Evolutionary conservation across 1,140 invertebrate genomes (phyloP).

Genomic region (Fopius arisanus): DNA sequence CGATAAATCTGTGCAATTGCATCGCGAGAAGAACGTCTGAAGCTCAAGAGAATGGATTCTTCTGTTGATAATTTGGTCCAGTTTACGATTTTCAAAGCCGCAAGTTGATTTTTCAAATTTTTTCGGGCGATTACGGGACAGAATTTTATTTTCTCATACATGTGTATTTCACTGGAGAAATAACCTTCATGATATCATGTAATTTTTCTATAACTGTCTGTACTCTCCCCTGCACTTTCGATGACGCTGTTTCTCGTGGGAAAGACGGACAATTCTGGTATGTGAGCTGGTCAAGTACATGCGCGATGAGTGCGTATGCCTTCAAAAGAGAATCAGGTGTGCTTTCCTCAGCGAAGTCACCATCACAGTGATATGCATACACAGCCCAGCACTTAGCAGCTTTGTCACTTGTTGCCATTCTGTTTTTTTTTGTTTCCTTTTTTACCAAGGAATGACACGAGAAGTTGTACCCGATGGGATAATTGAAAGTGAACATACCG

Average conservation of each 20-base stretch:
- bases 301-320: not conserved
- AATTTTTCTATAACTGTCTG: no score
- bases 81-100: no score
- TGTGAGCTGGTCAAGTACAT: not conserved
- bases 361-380: conserved; percentile 16
- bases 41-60: no score
- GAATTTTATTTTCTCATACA: no score
- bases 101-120: no score
- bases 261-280: not conserved
- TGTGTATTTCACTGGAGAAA: no score
- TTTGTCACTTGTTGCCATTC: conserved; percentile 34
- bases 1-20: no score
- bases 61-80: no score
- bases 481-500: not conserved
- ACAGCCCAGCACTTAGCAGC: conserved; percentile 41
- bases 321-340: not conserved
- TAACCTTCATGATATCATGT: no score
- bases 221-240: no score
- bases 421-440: conserved; percentile 21
- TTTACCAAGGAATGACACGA: not conserved
- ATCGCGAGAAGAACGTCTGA: no score
- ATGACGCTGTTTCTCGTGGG: not conserved
- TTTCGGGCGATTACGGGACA: no score
- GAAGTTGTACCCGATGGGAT: not conserved
- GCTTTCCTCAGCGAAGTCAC: not conserved